A percentile compares a stretch with the other conserved stretches of the same genome.
Conservation (phyloP, 2,888 invertebrate genomes). For the Prostheceraeus crozeri region DNA sequence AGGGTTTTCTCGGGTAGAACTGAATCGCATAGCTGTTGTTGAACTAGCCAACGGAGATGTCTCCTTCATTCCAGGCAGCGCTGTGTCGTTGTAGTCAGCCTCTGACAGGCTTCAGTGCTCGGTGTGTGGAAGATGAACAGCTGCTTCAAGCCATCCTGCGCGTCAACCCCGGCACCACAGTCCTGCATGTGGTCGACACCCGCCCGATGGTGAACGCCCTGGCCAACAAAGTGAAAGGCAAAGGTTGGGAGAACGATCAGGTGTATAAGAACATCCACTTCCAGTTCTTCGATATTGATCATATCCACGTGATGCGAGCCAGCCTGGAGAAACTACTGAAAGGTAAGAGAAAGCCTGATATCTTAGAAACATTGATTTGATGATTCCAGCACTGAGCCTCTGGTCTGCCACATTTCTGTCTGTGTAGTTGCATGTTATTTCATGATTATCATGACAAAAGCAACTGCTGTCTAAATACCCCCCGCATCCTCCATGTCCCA, state of each 20-base stretch:
- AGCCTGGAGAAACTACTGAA: slow-evolving; percentile 86
- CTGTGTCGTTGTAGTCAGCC: slow-evolving; percentile 90
- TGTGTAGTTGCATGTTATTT: too few relatives aligned
- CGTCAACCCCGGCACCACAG: slow-evolving; percentile 63
- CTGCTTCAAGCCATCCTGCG: slow-evolving; percentile 79
- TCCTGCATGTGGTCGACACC: slow-evolving; percentile 92
- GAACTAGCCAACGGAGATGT: too few relatives aligned
- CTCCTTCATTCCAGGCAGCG: slow-evolving; percentile 60
- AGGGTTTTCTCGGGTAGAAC: too few relatives aligned
- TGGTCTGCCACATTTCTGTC: too few relatives aligned
- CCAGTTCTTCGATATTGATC: slow-evolving; percentile 93
- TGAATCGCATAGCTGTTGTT: too few relatives aligned
- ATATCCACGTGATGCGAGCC: slow-evolving; percentile 91
- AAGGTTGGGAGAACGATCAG: slow-evolving; percentile 95
- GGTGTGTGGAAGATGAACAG: slow-evolving; percentile 93
- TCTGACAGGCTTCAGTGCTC: slow-evolving; percentile 87
- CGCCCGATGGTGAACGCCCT: slow-evolving; percentile 95
- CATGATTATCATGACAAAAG: too few relatives aligned
- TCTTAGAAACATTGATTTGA: too few relatives aligned
- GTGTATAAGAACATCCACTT: slow-evolving; percentile 98
- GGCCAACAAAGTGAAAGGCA: slow-evolving; percentile 95
- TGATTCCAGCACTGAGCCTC: too few relatives aligned
- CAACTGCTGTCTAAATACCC: too few relatives aligned
- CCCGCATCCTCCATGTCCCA: too few relatives aligned
- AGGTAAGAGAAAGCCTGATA: too few relatives aligned